Evolutionary conservation across 2,888 invertebrate species (phyloP), one percentile per base, ranked within the genome.

Genomic region (Bursaphelenchus okinawaensis): DNA sequence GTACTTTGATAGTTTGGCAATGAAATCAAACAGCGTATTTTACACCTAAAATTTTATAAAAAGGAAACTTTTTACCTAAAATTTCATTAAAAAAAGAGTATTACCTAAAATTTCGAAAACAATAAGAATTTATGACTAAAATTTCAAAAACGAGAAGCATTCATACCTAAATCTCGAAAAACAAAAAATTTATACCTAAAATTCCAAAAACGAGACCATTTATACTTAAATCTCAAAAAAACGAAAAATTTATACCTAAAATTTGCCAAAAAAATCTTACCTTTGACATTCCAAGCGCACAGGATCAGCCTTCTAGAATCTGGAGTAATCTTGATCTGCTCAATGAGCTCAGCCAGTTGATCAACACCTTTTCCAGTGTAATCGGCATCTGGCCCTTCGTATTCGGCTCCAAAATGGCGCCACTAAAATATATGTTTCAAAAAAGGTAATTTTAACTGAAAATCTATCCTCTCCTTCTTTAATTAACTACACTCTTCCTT

Each of bases 331-430:
- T 83, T 84, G 66, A 96, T 89, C 26, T 88, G 89, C 2, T 90
- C 82, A 70, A 96, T 92, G 16, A 94, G 84, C 60, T 87, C 77
- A 31, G 88, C 85, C 27, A 96, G 84, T 84, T 96, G 95, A 84
- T 96, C 95, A 40, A 93, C 86, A n/a, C 96, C 96, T 80, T 88
- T 82, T 0, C 89, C 89, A 1, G 85, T 87, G 82, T 96, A 96
- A 84, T 94, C 89, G 22, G 89, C 87, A 72, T 89, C 87, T 86
- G 90, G 90, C 75, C 89, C 88, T 56, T 87, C 85, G 83, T 98
- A 96, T 76, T 90, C 85, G 0, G 95, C 94, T 20, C 96, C 96
- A 85, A 89, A 94, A 83, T 98, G 94, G 65, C 95, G 88, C 96
- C 96, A 98, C 83, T 77, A 20, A 52, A 74, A 56, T 9, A 16